phyloP scores from a whole-genome alignment of 1,140 invertebrate genomes.

The Leptopilina clavipes region DNA sequence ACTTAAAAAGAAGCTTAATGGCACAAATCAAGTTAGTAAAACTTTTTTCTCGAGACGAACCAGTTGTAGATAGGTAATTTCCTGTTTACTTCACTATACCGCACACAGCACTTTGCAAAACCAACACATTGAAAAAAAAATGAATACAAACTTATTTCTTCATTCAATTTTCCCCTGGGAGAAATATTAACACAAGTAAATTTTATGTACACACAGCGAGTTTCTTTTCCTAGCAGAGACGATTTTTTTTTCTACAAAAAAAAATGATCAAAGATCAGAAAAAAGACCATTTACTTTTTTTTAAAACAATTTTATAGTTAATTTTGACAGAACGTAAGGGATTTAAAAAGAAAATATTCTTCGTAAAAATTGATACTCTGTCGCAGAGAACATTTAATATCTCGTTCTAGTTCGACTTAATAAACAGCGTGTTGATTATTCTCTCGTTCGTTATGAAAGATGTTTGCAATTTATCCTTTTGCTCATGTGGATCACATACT shows the following conservation, averaged over 20 bases:
- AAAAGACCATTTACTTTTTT: no score
- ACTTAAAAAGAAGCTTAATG: neutral
- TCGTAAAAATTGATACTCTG: neutral
- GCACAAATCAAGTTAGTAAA: constrained; percentile 12
- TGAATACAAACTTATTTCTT: no score
- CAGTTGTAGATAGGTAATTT: constrained; percentile 23
- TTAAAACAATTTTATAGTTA: no score
- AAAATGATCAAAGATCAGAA: no score
- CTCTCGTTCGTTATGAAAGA: constrained; percentile 18
- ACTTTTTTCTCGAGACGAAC: neutral
- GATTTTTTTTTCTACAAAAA: no score
- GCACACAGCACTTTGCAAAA: neutral
- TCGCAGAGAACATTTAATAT: neutral
- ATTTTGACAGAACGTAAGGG: no score
- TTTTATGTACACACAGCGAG: no score
- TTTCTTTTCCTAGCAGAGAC: no score
- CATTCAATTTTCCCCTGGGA: neutral
- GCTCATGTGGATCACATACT: constrained; percentile 1
- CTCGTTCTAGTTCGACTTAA: neutral
- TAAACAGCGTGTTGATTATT: neutral
- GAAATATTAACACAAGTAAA: no score
- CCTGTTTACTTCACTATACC: constrained; percentile 7
- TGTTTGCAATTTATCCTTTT: constrained; percentile 23
- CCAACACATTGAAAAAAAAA: neutral
- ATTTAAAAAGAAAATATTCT: no score